A percentile compares a stretch with the other conserved stretches of the same genome.
These are phyloP conservation scores for Diplazon laetatorius DNA, from an alignment of 2,888 invertebrate genomes.

Conservation along the genomic window DNA sequence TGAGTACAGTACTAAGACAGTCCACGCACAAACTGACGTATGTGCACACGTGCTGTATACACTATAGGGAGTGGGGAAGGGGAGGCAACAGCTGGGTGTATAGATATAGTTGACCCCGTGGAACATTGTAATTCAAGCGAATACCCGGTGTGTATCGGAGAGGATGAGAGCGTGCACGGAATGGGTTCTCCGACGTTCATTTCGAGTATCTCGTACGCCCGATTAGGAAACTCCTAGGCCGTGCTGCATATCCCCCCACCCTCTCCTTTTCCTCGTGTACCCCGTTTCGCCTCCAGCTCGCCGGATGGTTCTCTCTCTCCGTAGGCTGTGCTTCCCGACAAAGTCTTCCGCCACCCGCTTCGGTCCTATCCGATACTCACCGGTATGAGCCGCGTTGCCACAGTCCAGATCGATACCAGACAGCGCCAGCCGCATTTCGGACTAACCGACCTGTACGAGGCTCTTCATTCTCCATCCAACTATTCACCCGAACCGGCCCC, in stretches of 20 bases:
- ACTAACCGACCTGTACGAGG: background rate
- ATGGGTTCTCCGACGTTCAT: conserved; percentile 28
- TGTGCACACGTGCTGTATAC: too few species aligned
- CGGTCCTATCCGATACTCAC: background rate
- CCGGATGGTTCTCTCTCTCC: conserved; percentile 41
- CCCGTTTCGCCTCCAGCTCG: background rate
- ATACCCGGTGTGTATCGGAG: conserved; percentile 26
- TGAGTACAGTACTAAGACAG: too few species aligned
- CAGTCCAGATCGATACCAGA: conserved; percentile 25
- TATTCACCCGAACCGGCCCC: conserved; percentile 18
- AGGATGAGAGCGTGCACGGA: conserved; percentile 22
- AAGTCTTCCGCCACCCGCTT: conserved; percentile 48
- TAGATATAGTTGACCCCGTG: conserved; percentile 20
- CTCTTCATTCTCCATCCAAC: conserved; percentile 28
- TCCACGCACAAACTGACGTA: too few species aligned
- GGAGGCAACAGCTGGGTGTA: too few species aligned
- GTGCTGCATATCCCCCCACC: too few species aligned
- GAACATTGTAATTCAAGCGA: conserved; percentile 29
- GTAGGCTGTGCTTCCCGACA: conserved; percentile 29
- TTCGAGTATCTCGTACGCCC: conserved; percentile 36
- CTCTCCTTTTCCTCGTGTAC: conserved; percentile 1
- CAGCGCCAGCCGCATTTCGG: conserved; percentile 7
- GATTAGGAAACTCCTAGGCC: conserved; percentile 48
- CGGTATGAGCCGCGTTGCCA: background rate
- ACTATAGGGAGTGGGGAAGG: too few species aligned